A percentile compares a stretch with the other conserved stretches of the same genome.
These are phyloP conservation scores for Ooceraea biroi DNA, from an alignment of 1,140 invertebrate species.

Conservation along the genomic window DNA sequence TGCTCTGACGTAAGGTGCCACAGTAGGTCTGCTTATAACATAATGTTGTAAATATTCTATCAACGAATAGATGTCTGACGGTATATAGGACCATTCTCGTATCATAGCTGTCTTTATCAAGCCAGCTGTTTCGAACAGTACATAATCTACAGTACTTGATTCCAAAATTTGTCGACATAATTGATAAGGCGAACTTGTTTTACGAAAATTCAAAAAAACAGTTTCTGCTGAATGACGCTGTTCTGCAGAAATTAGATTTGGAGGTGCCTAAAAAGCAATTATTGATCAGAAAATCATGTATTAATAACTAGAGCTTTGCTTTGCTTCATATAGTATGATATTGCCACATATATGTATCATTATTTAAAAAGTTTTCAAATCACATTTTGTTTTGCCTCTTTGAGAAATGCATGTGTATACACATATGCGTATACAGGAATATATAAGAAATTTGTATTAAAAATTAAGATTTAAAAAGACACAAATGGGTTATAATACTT, in stretches of 20 bases:
- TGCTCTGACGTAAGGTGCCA: constrained; percentile 89
- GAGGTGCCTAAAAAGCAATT: constrained; percentile 90
- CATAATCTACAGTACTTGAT: constrained; percentile 92
- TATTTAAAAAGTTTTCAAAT: no score
- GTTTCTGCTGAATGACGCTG: constrained; percentile 93
- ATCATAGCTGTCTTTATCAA: constrained; percentile 94
- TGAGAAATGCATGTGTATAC: no score
- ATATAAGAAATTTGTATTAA: no score
- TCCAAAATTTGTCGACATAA: constrained; percentile 94
- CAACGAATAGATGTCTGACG: constrained; percentile 90
- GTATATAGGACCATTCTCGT: constrained; percentile 92
- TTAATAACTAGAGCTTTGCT: not conserved
- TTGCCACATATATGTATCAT: constrained; percentile 83
- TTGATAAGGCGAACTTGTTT: constrained; percentile 93
- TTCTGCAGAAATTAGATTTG: constrained; percentile 91
- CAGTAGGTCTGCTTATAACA: constrained; percentile 89
- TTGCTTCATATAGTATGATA: no score
- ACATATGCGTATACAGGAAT: no score
- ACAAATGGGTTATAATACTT: constrained; percentile 75
- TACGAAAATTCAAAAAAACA: constrained; percentile 93
- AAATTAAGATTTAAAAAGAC: constrained; percentile 76
- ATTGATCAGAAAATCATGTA: constrained; percentile 68
- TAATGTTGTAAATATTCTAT: constrained; percentile 93
- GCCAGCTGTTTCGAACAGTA: constrained; percentile 94
- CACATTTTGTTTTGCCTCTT: no score